These are phyloP conservation scores for Megaceryle maxima DNA, from an alignment of 2,113 vertebrate species.

Conservation along the genomic window DNA sequence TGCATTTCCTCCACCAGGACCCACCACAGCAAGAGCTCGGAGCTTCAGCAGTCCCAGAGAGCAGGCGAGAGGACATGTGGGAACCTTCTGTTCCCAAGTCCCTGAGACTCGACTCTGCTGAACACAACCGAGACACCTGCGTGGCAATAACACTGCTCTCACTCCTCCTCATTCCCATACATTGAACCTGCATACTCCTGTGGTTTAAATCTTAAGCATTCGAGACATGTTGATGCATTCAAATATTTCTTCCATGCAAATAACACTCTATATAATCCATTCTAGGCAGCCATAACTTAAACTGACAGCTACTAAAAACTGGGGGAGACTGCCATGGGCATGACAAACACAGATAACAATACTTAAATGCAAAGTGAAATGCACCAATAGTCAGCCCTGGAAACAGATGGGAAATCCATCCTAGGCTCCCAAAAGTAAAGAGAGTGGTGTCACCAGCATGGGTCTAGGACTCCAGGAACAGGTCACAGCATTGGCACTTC, in stretches of 20 bases:
- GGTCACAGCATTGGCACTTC: not conserved
- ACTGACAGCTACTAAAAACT: conserved; percentile 26
- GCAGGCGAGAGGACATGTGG: not conserved
- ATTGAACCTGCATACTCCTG: not conserved
- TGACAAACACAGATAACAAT: not conserved
- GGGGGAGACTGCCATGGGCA: not conserved
- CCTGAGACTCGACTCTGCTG: not conserved
- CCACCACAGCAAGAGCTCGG: not conserved
- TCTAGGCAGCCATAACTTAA: not conserved
- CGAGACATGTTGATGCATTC: not conserved
- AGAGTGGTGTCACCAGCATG: not conserved
- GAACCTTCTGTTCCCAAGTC: not conserved
- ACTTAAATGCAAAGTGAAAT: not conserved
- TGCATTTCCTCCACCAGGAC: rapidly evolving
- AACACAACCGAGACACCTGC: not conserved
- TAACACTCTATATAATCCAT: not conserved
- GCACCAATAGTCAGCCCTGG: not conserved
- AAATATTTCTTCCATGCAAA: conserved; percentile 18
- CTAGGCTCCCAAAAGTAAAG: not conserved
- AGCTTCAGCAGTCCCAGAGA: not conserved
- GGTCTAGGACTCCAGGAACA: not conserved
- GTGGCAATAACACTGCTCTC: not conserved
- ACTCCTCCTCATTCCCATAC: not conserved
- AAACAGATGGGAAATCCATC: not conserved
- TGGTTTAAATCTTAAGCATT: not conserved